Conservation (phyloP, 2,113 vertebrate genomes). For the Podilymbus podiceps region DNA sequence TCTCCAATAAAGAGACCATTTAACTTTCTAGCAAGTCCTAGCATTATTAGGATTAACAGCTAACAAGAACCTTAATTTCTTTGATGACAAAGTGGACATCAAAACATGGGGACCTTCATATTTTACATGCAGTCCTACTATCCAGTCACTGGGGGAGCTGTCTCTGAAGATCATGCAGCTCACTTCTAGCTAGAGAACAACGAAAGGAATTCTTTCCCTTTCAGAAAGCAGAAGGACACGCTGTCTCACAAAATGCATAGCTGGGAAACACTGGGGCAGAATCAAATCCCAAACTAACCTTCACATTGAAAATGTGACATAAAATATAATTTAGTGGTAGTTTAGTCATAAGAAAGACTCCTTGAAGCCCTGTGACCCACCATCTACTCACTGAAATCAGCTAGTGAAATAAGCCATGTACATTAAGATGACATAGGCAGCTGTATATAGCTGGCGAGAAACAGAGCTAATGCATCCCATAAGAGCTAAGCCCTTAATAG, state of each 20-base stretch:
- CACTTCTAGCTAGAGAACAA: background rate
- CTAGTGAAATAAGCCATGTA: background rate
- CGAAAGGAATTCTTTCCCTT: background rate
- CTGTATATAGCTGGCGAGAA: background rate
- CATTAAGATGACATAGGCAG: background rate
- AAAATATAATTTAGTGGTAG: background rate
- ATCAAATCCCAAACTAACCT: background rate
- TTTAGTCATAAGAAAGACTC: background rate
- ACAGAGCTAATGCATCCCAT: background rate
- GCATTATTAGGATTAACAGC: background rate
- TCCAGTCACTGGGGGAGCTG: background rate
- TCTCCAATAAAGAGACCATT: background rate
- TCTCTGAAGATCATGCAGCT: background rate
- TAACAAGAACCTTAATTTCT: background rate
- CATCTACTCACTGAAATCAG: background rate
- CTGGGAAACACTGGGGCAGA: background rate
- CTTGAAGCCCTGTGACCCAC: background rate
- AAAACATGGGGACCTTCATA: background rate
- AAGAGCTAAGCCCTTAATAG: background rate
- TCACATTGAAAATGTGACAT: fast-evolving
- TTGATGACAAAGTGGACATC: background rate
- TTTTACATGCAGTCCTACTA: background rate
- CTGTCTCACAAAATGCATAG: background rate
- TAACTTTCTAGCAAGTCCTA: background rate
- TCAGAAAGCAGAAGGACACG: background rate